phyloP scores from a whole-genome alignment of 2,888 invertebrate species.

The Diaperis boleti region DNA sequence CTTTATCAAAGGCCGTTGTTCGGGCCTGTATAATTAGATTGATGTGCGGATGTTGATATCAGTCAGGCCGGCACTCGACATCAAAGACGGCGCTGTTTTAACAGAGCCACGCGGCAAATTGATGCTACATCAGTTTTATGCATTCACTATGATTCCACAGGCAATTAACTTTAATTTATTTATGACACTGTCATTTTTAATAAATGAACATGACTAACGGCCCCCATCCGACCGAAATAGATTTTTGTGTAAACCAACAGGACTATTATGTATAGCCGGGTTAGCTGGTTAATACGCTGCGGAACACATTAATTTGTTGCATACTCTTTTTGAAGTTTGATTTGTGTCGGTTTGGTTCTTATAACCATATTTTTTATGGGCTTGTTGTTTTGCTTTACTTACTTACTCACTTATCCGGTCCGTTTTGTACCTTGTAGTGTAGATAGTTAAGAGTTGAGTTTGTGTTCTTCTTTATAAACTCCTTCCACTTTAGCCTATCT shows the following conservation, averaged over 20 bases:
- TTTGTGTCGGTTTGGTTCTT: constrained; percentile 19
- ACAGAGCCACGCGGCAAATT: constrained; percentile 47
- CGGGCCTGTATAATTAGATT: constrained; percentile 61
- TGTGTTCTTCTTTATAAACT: too few relatives aligned
- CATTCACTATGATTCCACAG: constrained; percentile 45
- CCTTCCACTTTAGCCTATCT: too few relatives aligned
- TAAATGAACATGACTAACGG: constrained; percentile 45
- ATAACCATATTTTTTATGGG: too few relatives aligned
- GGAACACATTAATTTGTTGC: constrained; percentile 40
- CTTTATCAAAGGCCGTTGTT: constrained; percentile 47
- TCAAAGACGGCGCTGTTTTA: constrained; percentile 54
- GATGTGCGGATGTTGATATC: constrained; percentile 65
- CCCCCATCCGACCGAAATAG: constrained; percentile 36
- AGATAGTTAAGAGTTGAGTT: too few relatives aligned
- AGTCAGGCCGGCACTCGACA: constrained; percentile 58
- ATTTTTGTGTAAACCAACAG: constrained; percentile 43
- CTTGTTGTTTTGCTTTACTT: too few relatives aligned
- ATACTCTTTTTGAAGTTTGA: constrained; percentile 22
- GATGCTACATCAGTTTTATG: constrained; percentile 47
- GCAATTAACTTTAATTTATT: constrained; percentile 48
- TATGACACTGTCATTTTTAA: constrained; percentile 48
- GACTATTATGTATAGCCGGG: constrained; percentile 34
- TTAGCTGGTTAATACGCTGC: constrained; percentile 33
- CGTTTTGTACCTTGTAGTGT: too few relatives aligned
- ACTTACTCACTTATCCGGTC: too few relatives aligned